A percentile compares a stretch with the other conserved stretches of the same genome.
phyloP scores from a whole-genome alignment of 1,140 invertebrate species.

The Maniola jurtina region DNA sequence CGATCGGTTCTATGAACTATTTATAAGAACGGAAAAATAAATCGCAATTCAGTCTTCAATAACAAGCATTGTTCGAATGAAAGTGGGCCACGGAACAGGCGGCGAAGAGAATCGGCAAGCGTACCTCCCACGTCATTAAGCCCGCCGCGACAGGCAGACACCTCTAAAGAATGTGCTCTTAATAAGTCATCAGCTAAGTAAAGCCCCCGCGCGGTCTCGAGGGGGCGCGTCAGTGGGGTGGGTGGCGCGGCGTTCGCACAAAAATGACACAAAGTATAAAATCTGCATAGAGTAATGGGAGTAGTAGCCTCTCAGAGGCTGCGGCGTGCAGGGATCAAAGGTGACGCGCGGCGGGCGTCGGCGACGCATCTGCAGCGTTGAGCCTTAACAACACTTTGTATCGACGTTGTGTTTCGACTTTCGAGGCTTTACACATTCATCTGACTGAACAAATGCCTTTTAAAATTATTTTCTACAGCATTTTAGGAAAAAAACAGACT shows the following conservation, averaged over 20 bases:
- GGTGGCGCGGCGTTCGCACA: slow-evolving; percentile 52
- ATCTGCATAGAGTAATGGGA: slow-evolving; percentile 71
- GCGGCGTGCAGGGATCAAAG: slow-evolving; percentile 62
- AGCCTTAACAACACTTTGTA: slow-evolving; percentile 31
- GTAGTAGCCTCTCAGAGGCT: slow-evolving; percentile 63
- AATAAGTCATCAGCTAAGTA: slow-evolving; percentile 78
- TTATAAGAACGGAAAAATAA: slow-evolving; percentile 30
- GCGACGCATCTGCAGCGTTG: slow-evolving; percentile 31
- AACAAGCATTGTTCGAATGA: slow-evolving; percentile 36
- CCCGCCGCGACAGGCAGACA: slow-evolving; percentile 68
- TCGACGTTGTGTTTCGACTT: slow-evolving; percentile 13
- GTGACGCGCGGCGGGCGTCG: slow-evolving; percentile 41
- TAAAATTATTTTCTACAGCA: too few relatives aligned
- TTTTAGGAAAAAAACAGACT: too few relatives aligned
- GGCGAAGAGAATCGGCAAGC: slow-evolving; percentile 44
- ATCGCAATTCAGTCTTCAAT: slow-evolving; percentile 33
- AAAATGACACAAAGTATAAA: slow-evolving; percentile 75
- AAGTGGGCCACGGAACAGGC: slow-evolving; percentile 44
- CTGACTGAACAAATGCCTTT: too few relatives aligned
- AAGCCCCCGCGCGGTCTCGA: slow-evolving; percentile 48
- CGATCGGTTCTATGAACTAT: slow-evolving; percentile 2
- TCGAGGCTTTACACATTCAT: neutral
- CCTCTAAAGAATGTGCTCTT: slow-evolving; percentile 76
- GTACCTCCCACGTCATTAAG: slow-evolving; percentile 67
- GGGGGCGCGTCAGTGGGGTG: slow-evolving; percentile 21